Evolutionary conservation across 2,888 invertebrate species (phyloP).

Genomic region (Thymelicus sylvestris): DNA sequence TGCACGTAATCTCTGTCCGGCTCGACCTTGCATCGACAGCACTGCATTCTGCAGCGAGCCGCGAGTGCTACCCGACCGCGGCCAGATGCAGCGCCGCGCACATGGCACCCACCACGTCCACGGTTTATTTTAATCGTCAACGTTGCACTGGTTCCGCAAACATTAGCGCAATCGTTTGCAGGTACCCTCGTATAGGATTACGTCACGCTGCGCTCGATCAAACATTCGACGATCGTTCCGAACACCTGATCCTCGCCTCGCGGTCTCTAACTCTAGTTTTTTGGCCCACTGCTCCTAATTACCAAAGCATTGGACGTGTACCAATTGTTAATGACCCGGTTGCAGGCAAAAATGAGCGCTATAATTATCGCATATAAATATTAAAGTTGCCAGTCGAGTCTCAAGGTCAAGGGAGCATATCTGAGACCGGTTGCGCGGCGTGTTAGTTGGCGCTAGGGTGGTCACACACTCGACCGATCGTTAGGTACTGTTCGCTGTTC

Average conservation of each 20-base stretch:
- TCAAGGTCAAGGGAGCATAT: slow-evolving; percentile 73
- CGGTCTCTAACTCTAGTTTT: slow-evolving; percentile 50
- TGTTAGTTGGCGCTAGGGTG: slow-evolving; percentile 44
- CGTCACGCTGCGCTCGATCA: slow-evolving; percentile 5
- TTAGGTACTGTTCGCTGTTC: slow-evolving; percentile 11
- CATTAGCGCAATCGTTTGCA: slow-evolving; percentile 16
- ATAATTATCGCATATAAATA: slow-evolving; percentile 54
- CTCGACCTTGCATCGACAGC: slow-evolving; percentile 63
- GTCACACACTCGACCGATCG: slow-evolving; percentile 24
- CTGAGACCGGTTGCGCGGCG: slow-evolving; percentile 59
- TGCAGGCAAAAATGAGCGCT: slow-evolving; percentile 63
- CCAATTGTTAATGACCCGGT: slow-evolving; percentile 73
- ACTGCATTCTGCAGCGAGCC: slow-evolving; percentile 1
- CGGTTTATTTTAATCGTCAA: slow-evolving; percentile 25
- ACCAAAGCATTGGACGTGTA: slow-evolving; percentile 76
- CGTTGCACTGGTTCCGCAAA: slow-evolving; percentile 22
- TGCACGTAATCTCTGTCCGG: slow-evolving; percentile 68
- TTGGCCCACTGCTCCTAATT: slow-evolving; percentile 78
- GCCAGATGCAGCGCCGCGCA: slow-evolving; percentile 7
- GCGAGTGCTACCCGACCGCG: slow-evolving; percentile 11
- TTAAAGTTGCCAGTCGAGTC: slow-evolving; percentile 53
- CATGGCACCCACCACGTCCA: slow-evolving; percentile 35
- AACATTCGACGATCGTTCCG: slow-evolving; percentile 28
- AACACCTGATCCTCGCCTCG: slow-evolving; percentile 33
- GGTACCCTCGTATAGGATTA: slow-evolving; percentile 4